Conservation (phyloP, 2,113 vertebrate genomes). For the Stegostoma tigrinum region DNA sequence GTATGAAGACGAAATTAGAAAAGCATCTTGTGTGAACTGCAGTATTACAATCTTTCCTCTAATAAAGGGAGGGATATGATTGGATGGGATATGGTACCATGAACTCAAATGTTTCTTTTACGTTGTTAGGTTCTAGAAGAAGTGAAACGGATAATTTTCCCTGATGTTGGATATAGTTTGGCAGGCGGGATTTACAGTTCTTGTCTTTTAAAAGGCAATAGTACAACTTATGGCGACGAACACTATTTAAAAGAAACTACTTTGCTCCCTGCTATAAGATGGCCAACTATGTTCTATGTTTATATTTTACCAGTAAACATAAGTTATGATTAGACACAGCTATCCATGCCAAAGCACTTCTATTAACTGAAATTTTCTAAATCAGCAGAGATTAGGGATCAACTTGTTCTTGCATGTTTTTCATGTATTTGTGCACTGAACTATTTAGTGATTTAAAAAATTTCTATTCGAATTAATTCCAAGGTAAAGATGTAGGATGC, state of each 20-base stretch:
- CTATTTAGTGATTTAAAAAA: neutral
- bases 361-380: neutral
- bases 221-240: too few species aligned
- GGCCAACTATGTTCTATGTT: neutral
- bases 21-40: neutral
- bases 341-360: neutral
- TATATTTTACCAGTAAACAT: neutral
- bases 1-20: neutral
- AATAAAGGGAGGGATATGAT: too few species aligned
- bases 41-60: too few species aligned
- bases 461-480: neutral
- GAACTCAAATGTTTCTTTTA: neutral
- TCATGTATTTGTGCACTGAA: neutral
- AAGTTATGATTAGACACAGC: neutral
- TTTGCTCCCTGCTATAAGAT: neutral
- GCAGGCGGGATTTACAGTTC: neutral
- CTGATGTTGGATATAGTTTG: neutral
- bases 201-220: too few species aligned
- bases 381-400: too few species aligned
- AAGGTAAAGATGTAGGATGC: slow-evolving; percentile 43
- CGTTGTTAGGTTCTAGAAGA: neutral
- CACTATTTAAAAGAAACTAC: neutral
- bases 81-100: too few species aligned
- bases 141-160: neutral
- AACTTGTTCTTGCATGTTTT: neutral